Base-by-base conservation (phyloP, 2,113 vertebrate species). In the Macaca mulatta region DNA sequence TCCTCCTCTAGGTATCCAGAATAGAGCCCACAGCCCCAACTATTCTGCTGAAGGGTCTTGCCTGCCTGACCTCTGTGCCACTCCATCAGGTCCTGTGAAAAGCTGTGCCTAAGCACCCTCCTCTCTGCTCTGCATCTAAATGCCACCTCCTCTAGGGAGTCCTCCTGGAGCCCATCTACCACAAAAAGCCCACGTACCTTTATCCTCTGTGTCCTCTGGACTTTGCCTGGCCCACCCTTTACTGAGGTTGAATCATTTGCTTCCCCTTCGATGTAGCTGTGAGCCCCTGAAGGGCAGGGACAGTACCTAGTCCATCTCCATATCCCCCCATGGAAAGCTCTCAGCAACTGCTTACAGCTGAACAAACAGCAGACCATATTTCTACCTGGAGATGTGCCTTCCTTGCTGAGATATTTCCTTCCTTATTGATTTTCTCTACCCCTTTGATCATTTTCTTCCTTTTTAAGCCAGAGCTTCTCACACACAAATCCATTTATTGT, bases 381-480 rank as follows among this genome's bases (percentile, higher is more conserved):
- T 74, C 27, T 8, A 43, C 61, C 16, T 55, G 69, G 43, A 32
- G 32, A 70, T 17, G 3, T 8, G 30, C 6, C 67, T 69, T n/a
- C 67, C 61, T 64, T 64, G 61, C 59, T 81, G 48, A 61, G 35
- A 64, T 20, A 2, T 5, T 87, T 32, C 35, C 43, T 20, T 50
- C n/a, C 8, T 50, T 40, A 50, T 38, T 72, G 35, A 83, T 69
- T 84, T 52, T 61, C 16, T 30, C 30, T 8, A 83, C 6, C 30
- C 5, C 70, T 70, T 57, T 69, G 57, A 50, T 40, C 79, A 50
- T 89, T 78, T 69, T 50, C 74, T 87, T 18, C 5, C 38, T 75
- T 87, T 91, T 57, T 55, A 86, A 93, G 64, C n/a, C 30, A 64
- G 40, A 17, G 32, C 25, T 57, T 77, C 90, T 87, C 30, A 40